Base-by-base conservation (phyloP, 2,888 invertebrate genomes). In the Axea sp. region DNA sequence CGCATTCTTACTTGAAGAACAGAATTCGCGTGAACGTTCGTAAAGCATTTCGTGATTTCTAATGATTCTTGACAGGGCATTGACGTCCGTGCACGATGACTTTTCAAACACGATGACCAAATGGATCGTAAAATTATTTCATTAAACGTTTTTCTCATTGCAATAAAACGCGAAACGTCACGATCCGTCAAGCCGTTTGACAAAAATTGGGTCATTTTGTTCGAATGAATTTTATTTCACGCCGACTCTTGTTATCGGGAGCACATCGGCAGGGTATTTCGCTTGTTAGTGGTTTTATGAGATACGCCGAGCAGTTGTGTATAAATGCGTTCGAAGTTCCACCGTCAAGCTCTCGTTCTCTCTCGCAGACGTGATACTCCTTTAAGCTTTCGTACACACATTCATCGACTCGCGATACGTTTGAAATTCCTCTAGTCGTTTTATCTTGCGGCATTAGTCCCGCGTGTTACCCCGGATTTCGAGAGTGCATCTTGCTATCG, bases 311-410 rank as follows among this genome's bases (percentile, higher is more conserved):
- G 37, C 22, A n/a, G 28, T 12, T 11, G 45, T 17, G 64, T 53
- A 1, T 14, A 53, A 33, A 43, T 26, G 35, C 37, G 30, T 53
- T 55, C 45, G 53, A 37, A 47, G 31, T 55, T 53, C 19, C 43
- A 12, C 31, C 55, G 47, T 33, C 55, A 30, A 37, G 47, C 9
- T 49, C 37, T n/a, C 17, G 26, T 19, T 53, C 26, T 26, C 26
- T 41, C n/a, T 7, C 28, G 49, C n/a, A n/a, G 41, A 49, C 59
- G 41, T 31, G 49, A 43, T 68, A 51, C 28, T 39, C 59, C 41
- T 49, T 51, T 59, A 68, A 68, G 59, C 67, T 59, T 49, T 59
- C 47, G 59, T 43, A 51, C 14, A 51, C 41, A 43, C 59, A 43
- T 41, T 59, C 39, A 67, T 55, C 47, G 49, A 39, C 49, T 39